phyloP scores from a whole-genome alignment of 2,888 invertebrate species.

The Aporophyla lueneburgensis region DNA sequence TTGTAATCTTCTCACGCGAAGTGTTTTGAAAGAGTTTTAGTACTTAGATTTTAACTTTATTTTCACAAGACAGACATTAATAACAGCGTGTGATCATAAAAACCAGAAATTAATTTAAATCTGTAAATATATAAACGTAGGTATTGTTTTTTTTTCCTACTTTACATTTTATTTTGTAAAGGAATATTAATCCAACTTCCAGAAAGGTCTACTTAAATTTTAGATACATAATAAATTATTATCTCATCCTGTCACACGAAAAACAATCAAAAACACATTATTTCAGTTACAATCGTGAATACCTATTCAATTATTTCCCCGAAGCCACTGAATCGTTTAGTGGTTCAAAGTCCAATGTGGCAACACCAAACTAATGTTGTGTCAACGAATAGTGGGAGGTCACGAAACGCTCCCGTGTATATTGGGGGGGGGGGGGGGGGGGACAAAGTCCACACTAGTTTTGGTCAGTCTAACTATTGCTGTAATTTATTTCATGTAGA shows the following conservation, averaged over 20 bases:
- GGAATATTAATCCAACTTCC: background rate
- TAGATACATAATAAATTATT: background rate
- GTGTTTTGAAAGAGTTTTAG: background rate
- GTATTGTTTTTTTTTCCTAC: background rate
- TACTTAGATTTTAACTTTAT: background rate
- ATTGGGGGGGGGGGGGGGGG: slow-evolving; percentile 50
- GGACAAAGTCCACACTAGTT: slow-evolving; percentile 51
- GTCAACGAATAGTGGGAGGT: slow-evolving; percentile 35
- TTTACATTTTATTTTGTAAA: background rate
- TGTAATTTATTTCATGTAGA: slow-evolving; percentile 21
- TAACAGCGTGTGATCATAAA: background rate
- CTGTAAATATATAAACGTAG: background rate
- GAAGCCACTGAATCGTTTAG: slow-evolving; percentile 19
- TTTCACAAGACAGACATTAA: slow-evolving; percentile 4
- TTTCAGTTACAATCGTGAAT: slow-evolving; percentile 12
- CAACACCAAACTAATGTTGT: slow-evolving; percentile 34
- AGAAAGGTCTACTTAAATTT: background rate
- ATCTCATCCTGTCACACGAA: background rate
- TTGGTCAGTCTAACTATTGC: slow-evolving; percentile 11
- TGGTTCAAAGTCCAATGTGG: slow-evolving; percentile 43
- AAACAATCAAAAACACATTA: background rate
- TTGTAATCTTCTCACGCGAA: slow-evolving; percentile 8
- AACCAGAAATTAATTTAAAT: background rate
- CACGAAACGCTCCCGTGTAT: slow-evolving; percentile 24
- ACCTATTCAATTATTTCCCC: slow-evolving; percentile 24